Evolutionary conservation across 2,797 vertebrate genomes (phyloP), one percentile per base, ranked within the genome.

Genomic region (Heterohyrax brucei): DNA sequence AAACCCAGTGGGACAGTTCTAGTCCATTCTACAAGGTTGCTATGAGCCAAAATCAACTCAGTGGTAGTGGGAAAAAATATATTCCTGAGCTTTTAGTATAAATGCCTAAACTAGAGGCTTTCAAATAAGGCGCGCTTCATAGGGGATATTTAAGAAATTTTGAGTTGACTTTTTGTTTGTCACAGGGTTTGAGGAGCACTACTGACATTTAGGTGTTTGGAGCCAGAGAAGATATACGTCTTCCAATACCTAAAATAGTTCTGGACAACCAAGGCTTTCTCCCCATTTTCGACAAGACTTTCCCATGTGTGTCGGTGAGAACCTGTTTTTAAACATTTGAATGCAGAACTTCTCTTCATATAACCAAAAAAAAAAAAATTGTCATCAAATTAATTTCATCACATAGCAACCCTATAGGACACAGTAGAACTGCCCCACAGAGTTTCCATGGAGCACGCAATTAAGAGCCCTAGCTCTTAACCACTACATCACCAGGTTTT

Each of bases 281-380:
- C 4, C 10, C 3, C 13, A 24, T 8, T 85, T 94, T 24, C n/a
- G 72, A 26, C 26, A 22, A 26, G 33, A 72, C 53, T 87, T 81
- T 44, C 26, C 68, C 28, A n/a, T 28, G 9, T 14, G 44, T 73
- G 19, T 62, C 56, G 9, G 9, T 39, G 7, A 83, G 68, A 73
- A 77, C 10, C 56, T 88, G 22, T 33, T 92, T 93, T 72, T 39
- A 88, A 92, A 53, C 80, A 81, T 56, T 92, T 87, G 22, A 79
- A 68, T 48, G 1, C 82, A 73, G 4, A 79, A 50, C 24, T 68
- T 89, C 39, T 87, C 39, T 39, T 39, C 39, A 39, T 39, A 39
- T 39, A 39, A 39, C 39, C 39, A 39, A 39, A 39, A 39, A 39
- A 39, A 39, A 39, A 39, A 39, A 39, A 39, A 39, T 39, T 39